These are phyloP conservation scores for Dysidea cf. avara DNA, from an alignment of 37 sponge, comb jelly and placozoan genomes.

Conservation along the genomic window DNA sequence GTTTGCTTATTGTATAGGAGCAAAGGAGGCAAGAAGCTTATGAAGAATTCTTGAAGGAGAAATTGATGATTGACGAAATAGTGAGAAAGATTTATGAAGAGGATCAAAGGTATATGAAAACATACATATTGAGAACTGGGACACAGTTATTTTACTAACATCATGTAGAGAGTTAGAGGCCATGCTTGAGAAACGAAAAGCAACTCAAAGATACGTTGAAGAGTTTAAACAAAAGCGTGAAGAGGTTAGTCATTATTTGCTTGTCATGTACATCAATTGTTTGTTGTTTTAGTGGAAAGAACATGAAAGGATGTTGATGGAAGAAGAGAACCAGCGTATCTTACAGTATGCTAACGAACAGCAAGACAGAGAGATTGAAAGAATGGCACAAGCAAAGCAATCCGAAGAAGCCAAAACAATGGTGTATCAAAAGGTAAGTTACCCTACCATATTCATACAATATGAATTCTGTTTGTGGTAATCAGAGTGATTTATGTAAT, in stretches of 20 bases:
- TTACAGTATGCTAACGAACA: conserved; percentile 87
- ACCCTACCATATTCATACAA: not conserved
- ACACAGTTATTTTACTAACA: not conserved
- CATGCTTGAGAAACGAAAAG: conserved; percentile 81
- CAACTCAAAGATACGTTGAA: conserved; percentile 78
- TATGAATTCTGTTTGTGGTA: not conserved
- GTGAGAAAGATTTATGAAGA: conserved; percentile 97
- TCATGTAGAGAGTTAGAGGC: conserved; percentile 60
- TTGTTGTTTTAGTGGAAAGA: conserved; percentile 75
- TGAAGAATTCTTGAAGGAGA: conserved; percentile 98
- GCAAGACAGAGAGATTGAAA: conserved; percentile 76
- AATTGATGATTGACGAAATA: conserved; percentile 99
- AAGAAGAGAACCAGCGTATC: conserved; percentile 90
- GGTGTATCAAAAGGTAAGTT: conserved; percentile 52
- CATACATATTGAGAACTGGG: not conserved
- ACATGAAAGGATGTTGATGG: conserved; percentile 81
- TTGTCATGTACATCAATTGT: not conserved
- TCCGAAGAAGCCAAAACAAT: conserved; percentile 78
- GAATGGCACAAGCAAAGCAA: conserved; percentile 58
- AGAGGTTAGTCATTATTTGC: conserved; percentile 41
- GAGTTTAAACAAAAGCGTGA: conserved; percentile 88
- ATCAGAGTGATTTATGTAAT: too few species aligned
- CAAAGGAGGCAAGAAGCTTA: conserved; percentile 77
- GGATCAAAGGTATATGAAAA: conserved; percentile 60
- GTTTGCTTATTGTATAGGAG: conserved; percentile 52